Conservation (phyloP, 2,113 vertebrate genomes). For the Leptocoma aspasia region DNA sequence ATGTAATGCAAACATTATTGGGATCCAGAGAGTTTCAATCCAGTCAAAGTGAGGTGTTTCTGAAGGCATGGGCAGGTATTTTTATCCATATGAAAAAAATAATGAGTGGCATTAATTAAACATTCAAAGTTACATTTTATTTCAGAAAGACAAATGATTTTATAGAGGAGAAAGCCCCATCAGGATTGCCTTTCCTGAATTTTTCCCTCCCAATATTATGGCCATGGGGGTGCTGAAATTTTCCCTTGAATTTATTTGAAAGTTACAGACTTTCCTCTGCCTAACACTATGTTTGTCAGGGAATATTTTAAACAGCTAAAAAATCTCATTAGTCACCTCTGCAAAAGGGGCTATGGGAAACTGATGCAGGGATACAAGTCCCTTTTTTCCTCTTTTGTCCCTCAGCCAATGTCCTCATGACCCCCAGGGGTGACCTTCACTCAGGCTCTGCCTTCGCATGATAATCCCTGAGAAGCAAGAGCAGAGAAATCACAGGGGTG, state of each 20-base stretch:
- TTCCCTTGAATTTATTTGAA: not conserved
- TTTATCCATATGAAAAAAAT: not conserved
- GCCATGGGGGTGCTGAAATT: not conserved
- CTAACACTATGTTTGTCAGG: not conserved
- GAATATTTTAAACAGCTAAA: not conserved
- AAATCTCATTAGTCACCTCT: not conserved
- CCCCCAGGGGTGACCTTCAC: not conserved
- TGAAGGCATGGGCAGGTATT: not conserved
- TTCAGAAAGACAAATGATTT: not conserved
- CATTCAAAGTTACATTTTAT: not conserved
- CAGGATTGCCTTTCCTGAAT: not conserved
- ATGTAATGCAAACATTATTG: not conserved
- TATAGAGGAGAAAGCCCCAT: not conserved
- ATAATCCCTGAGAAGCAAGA: not conserved
- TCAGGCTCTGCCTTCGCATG: not conserved
- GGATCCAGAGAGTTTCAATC: not conserved
- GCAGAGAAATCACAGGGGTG: not conserved
- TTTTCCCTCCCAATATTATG: not conserved
- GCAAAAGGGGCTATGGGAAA: not conserved
- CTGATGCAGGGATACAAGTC: not conserved
- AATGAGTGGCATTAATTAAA: not conserved
- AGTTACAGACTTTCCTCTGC: not conserved
- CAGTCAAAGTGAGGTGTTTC: not conserved
- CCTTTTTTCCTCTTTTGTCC: not conserved
- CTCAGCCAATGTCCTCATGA: rapidly evolving